Evolutionary conservation across 2,113 vertebrate species (phyloP).

Genomic region (Reinhardtius hippoglossoides): DNA sequence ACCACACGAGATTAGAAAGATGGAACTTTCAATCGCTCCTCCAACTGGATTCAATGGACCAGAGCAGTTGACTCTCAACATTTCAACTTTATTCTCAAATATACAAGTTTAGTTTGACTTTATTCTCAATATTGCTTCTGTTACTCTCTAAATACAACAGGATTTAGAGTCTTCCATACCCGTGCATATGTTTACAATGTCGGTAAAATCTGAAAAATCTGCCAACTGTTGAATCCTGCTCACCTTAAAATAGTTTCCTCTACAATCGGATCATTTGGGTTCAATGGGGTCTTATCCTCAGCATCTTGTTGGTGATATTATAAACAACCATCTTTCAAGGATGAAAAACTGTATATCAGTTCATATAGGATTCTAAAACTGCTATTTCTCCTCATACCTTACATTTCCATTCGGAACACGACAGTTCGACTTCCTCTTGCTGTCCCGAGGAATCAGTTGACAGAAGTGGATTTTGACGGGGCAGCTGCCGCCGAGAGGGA

Average conservation of each 20-base stretch:
- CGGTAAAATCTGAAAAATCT: background rate
- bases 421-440: background rate
- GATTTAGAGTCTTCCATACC: too few species aligned
- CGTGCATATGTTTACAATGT: too few species aligned
- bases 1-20: too few species aligned
- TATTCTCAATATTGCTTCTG: too few species aligned
- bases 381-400: background rate
- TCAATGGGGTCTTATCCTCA: background rate
- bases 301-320: background rate
- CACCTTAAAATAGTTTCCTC: slow-evolving; percentile 13
- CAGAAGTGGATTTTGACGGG: slow-evolving; percentile 7
- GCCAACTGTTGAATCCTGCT: background rate
- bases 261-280: background rate
- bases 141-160: too few species aligned
- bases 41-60: too few species aligned
- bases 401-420: background rate
- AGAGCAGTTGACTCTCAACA: too few species aligned
- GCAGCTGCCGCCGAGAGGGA: slow-evolving; percentile 30
- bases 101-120: too few species aligned
- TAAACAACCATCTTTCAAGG: background rate
- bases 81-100: too few species aligned
- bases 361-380: too few species aligned
- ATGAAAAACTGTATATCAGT: too few species aligned
- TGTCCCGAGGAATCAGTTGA: background rate
- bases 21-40: too few species aligned